Conservation (phyloP, 2,113 vertebrate genomes). For the Anoplopoma fimbria region DNA sequence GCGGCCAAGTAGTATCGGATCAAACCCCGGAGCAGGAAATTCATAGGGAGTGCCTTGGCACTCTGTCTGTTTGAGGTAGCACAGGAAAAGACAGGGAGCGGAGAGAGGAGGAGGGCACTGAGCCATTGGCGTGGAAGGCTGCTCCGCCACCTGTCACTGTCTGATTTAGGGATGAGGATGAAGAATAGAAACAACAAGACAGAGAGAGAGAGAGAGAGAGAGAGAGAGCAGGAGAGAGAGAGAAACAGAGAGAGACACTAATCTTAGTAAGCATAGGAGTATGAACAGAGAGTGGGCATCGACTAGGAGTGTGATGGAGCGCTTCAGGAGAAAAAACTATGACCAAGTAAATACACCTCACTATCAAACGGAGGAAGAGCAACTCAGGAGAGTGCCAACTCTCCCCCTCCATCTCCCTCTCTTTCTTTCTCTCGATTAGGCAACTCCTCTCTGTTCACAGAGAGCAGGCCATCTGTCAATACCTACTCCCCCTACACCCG, state of each 20-base stretch:
- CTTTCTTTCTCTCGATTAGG: slow-evolving; percentile 49
- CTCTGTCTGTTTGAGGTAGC: slow-evolving; percentile 47
- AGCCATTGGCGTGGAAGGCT: slow-evolving; percentile 34
- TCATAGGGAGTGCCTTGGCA: slow-evolving; percentile 65
- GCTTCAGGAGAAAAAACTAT: slow-evolving; percentile 38
- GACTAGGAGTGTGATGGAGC: slow-evolving; percentile 59
- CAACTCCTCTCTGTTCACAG: slow-evolving; percentile 64
- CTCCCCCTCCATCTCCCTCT: slow-evolving; percentile 3
- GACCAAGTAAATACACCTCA: slow-evolving; percentile 61
- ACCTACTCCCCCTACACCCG: slow-evolving; percentile 49
- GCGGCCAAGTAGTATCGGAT: slow-evolving; percentile 56
- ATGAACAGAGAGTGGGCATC: slow-evolving; percentile 40
- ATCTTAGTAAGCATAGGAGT: slow-evolving; percentile 18
- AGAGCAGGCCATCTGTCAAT: slow-evolving; percentile 82
- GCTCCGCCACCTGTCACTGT: slow-evolving; percentile 73
- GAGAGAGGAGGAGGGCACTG: slow-evolving; percentile 17
- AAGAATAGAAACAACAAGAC: slow-evolving; percentile 33
- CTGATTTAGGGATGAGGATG: slow-evolving; percentile 52
- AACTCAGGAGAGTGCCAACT: slow-evolving; percentile 57
- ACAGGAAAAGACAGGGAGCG: slow-evolving; percentile 49
- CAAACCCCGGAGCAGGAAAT: slow-evolving; percentile 70
- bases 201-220: neutral
- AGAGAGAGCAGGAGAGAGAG: neutral
- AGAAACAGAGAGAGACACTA: neutral
- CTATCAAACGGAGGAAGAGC: slow-evolving; percentile 53